phyloP scores from a whole-genome alignment of 92 coral and sea anemone species.

The Scolanthus callimorphus region DNA sequence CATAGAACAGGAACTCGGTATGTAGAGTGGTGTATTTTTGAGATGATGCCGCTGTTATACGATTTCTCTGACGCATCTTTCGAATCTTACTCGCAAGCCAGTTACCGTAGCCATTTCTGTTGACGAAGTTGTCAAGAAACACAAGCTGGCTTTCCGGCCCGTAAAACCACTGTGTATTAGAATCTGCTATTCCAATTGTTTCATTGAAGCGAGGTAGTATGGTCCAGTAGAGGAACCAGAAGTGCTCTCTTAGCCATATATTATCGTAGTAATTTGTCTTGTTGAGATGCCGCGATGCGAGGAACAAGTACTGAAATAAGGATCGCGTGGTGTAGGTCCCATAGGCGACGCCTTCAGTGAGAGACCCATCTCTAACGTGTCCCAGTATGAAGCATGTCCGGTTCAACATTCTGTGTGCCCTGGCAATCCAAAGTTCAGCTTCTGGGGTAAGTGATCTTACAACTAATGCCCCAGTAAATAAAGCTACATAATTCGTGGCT shows the following conservation, averaged over 20 bases:
- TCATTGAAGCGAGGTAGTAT: constrained; percentile 75
- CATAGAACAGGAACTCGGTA: constrained; percentile 75
- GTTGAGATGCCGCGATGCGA: constrained; percentile 68
- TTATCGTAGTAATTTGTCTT: constrained; percentile 25
- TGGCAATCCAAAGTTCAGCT: constrained; percentile 48
- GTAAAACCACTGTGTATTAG: constrained; percentile 78
- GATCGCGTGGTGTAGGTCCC: constrained; percentile 88
- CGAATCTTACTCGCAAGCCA: constrained; percentile 80
- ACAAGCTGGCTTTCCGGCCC: constrained; percentile 90
- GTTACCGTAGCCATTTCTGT: constrained; percentile 72
- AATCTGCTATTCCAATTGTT: constrained; percentile 87
- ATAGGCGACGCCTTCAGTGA: constrained; percentile 87
- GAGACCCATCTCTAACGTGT: constrained; percentile 79
- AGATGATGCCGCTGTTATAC: neutral
- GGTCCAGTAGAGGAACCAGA: constrained; percentile 76
- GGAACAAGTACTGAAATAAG: constrained; percentile 74
- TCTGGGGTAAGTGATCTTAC: constrained; percentile 27
- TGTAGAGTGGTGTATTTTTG: constrained; percentile 52
- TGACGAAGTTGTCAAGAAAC: constrained; percentile 70
- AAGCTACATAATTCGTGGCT: constrained; percentile 82
- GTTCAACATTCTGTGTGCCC: constrained; percentile 59
- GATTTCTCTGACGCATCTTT: constrained; percentile 15
- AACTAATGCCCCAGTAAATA: constrained; percentile 67
- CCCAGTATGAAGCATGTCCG: constrained; percentile 70
- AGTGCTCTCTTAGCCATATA: constrained; percentile 76